A percentile compares a stretch with the other conserved stretches of the same genome.
These are phyloP conservation scores for Mohoua ochrocephala DNA, from an alignment of 2,113 vertebrate species.

Conservation along the genomic window DNA sequence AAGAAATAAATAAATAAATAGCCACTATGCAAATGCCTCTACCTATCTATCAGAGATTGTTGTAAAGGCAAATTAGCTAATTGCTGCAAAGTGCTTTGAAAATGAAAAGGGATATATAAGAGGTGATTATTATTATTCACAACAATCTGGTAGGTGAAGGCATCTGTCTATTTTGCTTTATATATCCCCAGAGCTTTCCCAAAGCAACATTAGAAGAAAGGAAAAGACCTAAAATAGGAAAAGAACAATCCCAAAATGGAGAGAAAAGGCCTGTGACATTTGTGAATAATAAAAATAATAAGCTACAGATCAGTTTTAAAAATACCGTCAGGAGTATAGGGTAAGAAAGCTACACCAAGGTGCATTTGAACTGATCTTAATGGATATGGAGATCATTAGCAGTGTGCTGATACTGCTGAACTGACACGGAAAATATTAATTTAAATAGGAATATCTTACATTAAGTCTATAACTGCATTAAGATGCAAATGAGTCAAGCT, in stretches of 20 bases:
- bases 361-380: slow-evolving; percentile 44
- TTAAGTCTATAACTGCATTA: not conserved
- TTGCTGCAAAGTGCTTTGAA: slow-evolving; percentile 61
- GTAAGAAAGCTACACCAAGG: slow-evolving; percentile 19
- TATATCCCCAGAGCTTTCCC: slow-evolving; percentile 49
- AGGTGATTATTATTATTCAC: slow-evolving; percentile 68
- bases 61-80: slow-evolving; percentile 64
- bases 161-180: slow-evolving; percentile 61
- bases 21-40: slow-evolving; percentile 26
- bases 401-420: slow-evolving; percentile 54
- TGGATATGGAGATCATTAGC: slow-evolving; percentile 52
- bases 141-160: slow-evolving; percentile 63
- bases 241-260: slow-evolving; percentile 33
- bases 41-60: slow-evolving; percentile 39
- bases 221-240: slow-evolving; percentile 18
- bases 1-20: slow-evolving; percentile 7
- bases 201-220: slow-evolving; percentile 35
- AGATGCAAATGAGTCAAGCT: not conserved
- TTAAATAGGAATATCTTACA: slow-evolving; percentile 43
- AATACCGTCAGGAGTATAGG: not conserved
- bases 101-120: slow-evolving; percentile 65
- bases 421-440: slow-evolving; percentile 44
- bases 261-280: slow-evolving; percentile 42
- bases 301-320: slow-evolving; percentile 22
- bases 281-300: slow-evolving; percentile 64